Evolutionary conservation across 2,888 invertebrate species (phyloP).

Genomic region (Agrotis segetum): DNA sequence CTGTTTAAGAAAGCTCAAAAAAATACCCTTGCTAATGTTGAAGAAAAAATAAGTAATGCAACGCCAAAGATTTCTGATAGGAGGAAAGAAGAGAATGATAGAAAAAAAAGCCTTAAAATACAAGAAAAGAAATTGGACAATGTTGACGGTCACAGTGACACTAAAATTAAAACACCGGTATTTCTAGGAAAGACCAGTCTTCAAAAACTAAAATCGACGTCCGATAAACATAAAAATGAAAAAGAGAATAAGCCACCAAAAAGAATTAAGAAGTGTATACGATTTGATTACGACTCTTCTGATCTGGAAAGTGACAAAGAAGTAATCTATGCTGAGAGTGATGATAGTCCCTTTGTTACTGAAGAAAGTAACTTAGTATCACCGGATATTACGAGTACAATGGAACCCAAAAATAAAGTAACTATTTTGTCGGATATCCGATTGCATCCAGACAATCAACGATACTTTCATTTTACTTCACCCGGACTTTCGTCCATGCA

Average conservation of each 20-base stretch:
- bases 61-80: slow-evolving; percentile 4
- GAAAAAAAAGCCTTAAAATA: slow-evolving; percentile 12
- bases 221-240: neutral
- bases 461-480: slow-evolving; percentile 10
- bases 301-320: slow-evolving; percentile 15
- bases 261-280: neutral
- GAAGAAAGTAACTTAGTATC: slow-evolving; percentile 20
- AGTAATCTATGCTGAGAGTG: slow-evolving; percentile 12
- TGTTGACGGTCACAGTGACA: too few species aligned
- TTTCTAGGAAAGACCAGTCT: neutral
- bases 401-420: slow-evolving; percentile 5
- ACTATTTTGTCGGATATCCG: slow-evolving; percentile 13
- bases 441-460: slow-evolving; percentile 11
- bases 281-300: slow-evolving; percentile 7
- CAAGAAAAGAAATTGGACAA: too few species aligned
- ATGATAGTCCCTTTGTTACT: slow-evolving; percentile 18
- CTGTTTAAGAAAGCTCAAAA: slow-evolving; percentile 11
- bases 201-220: neutral
- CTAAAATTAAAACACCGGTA: slow-evolving; percentile 7
- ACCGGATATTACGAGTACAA: slow-evolving; percentile 1
- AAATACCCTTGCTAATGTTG: slow-evolving; percentile 2
- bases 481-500: slow-evolving; percentile 19
- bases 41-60: slow-evolving; percentile 12
- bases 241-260: slow-evolving; percentile 13
- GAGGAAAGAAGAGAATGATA: neutral